Percentiles rank a stretch among this genome's conserved stretches.
These are phyloP conservation scores for Danaus melanippus DNA, from an alignment of 1,140 invertebrate species.

Conservation along the genomic window DNA sequence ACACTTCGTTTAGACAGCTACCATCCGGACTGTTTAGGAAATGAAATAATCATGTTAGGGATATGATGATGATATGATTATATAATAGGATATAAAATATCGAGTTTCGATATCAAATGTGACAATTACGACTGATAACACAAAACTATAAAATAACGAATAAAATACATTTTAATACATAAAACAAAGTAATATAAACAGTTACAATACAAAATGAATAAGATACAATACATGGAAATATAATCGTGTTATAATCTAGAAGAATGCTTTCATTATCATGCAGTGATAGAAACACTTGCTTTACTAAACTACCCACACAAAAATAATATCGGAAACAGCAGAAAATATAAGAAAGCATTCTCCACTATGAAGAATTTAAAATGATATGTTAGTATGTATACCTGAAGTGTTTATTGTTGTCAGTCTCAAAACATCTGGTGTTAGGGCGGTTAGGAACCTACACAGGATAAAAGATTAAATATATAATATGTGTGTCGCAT, in stretches of 20 bases:
- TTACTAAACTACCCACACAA: constrained; percentile 28
- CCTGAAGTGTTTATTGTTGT: constrained; percentile 72
- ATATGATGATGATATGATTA: constrained; percentile 23
- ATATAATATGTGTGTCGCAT: constrained; percentile 7
- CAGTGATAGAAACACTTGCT: constrained; percentile 28
- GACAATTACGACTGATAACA: no score
- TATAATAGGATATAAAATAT: neutral
- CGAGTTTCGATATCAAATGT: no score
- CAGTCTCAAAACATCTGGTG: constrained; percentile 70
- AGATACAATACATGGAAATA: constrained; percentile 24
- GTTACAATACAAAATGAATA: constrained; percentile 14
- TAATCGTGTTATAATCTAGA: constrained; percentile 34
- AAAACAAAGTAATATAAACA: constrained; percentile 14
- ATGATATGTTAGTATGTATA: constrained; percentile 52
- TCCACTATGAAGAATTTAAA: constrained; percentile 44
- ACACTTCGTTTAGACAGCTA: constrained; percentile 68
- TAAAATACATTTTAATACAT: constrained; percentile 6
- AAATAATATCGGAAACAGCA: constrained; percentile 26
- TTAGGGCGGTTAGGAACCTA: constrained; percentile 73
- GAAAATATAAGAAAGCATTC: constrained; percentile 61
- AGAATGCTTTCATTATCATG: constrained; percentile 65
- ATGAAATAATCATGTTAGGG: constrained; percentile 46
- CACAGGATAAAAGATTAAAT: constrained; percentile 34
- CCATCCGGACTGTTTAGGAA: constrained; percentile 60
- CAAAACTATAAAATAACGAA: no score